Evolutionary conservation across 2,797 vertebrate genomes (phyloP).

Genomic region (Hypotaenidia philippensis): DNA sequence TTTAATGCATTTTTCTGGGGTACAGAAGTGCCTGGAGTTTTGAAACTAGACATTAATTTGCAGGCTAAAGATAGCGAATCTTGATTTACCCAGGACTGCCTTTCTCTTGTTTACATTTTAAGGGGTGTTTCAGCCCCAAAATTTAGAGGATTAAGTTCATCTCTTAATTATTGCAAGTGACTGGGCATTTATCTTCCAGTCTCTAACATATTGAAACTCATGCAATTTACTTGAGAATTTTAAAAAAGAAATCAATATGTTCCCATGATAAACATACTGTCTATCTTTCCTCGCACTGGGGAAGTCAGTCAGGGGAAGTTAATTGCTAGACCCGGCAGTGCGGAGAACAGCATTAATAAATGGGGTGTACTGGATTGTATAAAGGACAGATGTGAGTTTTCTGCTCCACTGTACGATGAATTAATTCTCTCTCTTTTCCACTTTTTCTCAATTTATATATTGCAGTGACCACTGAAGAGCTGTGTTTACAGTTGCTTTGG

Average conservation of each 20-base stretch:
- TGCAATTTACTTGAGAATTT: constrained; percentile 56
- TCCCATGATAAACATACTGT: constrained; percentile 68
- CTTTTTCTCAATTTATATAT: constrained; percentile 68
- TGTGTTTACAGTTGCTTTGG: constrained; percentile 36
- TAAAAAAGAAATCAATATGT: constrained; percentile 59
- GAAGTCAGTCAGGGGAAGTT: constrained; percentile 76
- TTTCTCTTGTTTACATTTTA: constrained; percentile 17
- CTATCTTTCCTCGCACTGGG: constrained; percentile 46
- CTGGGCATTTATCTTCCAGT: constrained; percentile 14
- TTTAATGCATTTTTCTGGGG: not conserved
- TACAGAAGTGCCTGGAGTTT: constrained; percentile 31
- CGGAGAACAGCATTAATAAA: constrained; percentile 81
- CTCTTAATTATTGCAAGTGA: constrained; percentile 49
- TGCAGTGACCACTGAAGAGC: constrained; percentile 51
- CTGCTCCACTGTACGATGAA: constrained; percentile 78
- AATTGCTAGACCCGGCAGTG: constrained; percentile 78
- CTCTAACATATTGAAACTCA: constrained; percentile 33
- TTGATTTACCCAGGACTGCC: not conserved
- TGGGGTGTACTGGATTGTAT: constrained; percentile 81
- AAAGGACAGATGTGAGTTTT: constrained; percentile 85
- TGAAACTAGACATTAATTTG: constrained; percentile 31
- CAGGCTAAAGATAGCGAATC: not conserved
- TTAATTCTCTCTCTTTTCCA: constrained; percentile 72
- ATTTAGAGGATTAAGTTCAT: constrained; percentile 37
- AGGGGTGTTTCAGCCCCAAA: not conserved